Conservation (phyloP, 2,888 invertebrate genomes). For the Brachycybe producta region DNA sequence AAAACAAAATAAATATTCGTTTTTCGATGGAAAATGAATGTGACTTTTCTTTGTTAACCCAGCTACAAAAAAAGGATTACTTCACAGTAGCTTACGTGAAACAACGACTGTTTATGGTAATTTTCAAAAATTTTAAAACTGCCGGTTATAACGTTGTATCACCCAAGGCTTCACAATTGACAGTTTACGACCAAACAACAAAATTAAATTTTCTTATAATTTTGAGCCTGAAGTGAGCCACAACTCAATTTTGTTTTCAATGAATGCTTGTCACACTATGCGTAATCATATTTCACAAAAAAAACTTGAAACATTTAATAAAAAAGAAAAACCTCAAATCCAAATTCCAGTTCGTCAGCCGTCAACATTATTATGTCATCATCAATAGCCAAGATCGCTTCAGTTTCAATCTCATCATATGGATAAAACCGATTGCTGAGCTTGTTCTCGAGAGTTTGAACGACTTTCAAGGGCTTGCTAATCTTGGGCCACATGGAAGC, state of each 20-base stretch:
- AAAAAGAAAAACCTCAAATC: slow-evolving; percentile 46
- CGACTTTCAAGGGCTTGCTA: slow-evolving; percentile 74
- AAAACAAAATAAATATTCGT: too few relatives aligned
- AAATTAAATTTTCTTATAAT: too few relatives aligned
- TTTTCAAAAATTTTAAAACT: too few relatives aligned
- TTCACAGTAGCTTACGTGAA: too few relatives aligned
- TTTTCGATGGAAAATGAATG: too few relatives aligned
- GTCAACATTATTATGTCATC: slow-evolving; percentile 94
- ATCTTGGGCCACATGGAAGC: slow-evolving; percentile 80
- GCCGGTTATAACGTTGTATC: too few relatives aligned
- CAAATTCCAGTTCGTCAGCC: slow-evolving; percentile 90
- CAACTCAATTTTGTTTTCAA: not conserved
- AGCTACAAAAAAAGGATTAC: too few relatives aligned
- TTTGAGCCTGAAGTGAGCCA: not conserved
- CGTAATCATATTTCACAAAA: not conserved
- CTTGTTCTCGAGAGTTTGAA: slow-evolving; percentile 78
- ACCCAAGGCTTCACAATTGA: too few relatives aligned
- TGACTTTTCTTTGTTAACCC: too few relatives aligned
- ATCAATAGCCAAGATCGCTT: slow-evolving; percentile 86
- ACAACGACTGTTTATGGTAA: too few relatives aligned
- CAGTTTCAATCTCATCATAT: slow-evolving; percentile 91
- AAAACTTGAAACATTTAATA: not conserved
- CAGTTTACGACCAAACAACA: too few relatives aligned
- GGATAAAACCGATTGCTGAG: slow-evolving; percentile 88
- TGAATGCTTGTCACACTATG: not conserved